Base-by-base conservation (phyloP, 1,140 invertebrate species). In the Drosophila sturtevanti region DNA sequence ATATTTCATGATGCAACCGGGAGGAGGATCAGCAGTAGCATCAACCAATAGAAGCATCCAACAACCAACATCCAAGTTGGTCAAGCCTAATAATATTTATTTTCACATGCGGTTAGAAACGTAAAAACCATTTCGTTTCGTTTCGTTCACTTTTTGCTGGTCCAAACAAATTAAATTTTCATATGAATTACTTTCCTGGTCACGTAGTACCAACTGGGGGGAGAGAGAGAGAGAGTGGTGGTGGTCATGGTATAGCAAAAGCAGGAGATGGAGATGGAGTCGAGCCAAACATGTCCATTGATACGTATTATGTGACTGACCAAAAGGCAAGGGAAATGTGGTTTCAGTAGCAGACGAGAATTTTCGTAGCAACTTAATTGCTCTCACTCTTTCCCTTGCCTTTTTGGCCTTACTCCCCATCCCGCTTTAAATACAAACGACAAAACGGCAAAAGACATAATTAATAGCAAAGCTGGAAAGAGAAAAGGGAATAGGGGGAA, bases 381-480 rank as follows among this genome's bases (percentile, higher is more conserved):
- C 41, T 48, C 41, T 21, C 41, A 6, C 7, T 6, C 27, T 31
- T 6, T 31, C 27, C 1, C 5, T 31, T 1, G 0, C 4, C 22
- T 24, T 4, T 4, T 4, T 24, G 2, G 2, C 0, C 22, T 31
- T 48, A 14, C 41, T 12, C 34, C 18, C 41, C 84, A 70, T 72
- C 84, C 79, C 79, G 79, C 74, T 78, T 56, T 75, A 76, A 73
- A 73, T 82, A 81, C 82, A 82, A 89, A 72, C 82, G 82, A 86
- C 81, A 86, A 87, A 87, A 89, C 79, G 82, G 84, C 84, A 87
- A 87, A 87, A 89, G 82, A 87, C 84, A 87, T 87, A 87, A 87
- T 89, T 89, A 87, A 87, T 87, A 87, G 84, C 64, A 74, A 48
- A 48, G 68, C 16, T 44, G 11, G 51, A 21, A 35, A 0, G 18